phyloP scores from a whole-genome alignment of 2,797 vertebrate species.

The Eulemur rubriventer region DNA sequence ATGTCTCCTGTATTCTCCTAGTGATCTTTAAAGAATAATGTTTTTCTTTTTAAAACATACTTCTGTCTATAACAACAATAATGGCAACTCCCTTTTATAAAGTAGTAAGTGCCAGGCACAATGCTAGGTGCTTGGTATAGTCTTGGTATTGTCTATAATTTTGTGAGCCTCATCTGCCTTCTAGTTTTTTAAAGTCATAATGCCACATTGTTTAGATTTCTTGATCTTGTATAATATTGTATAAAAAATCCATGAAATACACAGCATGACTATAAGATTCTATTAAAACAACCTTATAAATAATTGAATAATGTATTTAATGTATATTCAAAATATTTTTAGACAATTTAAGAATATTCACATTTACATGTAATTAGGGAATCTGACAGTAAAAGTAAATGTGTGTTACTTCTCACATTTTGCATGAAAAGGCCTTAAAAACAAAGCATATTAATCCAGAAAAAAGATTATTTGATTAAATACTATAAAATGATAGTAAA shows the following conservation, averaged over 20 bases:
- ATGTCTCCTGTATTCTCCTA: not conserved
- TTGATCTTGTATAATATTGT: not conserved
- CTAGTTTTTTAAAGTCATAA: slow-evolving; percentile 10
- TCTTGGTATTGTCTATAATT: not conserved
- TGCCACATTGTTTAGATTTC: not conserved
- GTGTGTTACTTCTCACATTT: not conserved
- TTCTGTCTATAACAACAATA: not conserved
- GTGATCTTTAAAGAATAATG: not conserved
- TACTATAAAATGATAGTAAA: not conserved
- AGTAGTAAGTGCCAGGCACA: not conserved
- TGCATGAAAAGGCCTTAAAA: slow-evolving; percentile 13
- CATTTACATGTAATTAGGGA: not conserved
- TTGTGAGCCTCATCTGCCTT: not conserved
- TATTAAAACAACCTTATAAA: not conserved
- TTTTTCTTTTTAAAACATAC: not conserved
- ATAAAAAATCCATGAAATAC: not conserved
- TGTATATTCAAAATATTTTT: not conserved
- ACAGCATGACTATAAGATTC: not conserved
- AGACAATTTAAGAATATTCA: not conserved
- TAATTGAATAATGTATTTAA: not conserved
- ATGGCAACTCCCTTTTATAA: not conserved
- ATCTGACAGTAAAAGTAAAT: slow-evolving; percentile 24
- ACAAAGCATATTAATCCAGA: slow-evolving; percentile 21
- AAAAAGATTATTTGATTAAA: not conserved
- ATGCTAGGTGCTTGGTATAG: not conserved